These are phyloP conservation scores for Scaptomyza tumidula DNA, from an alignment of 2,888 invertebrate genomes.

Conservation along the genomic window DNA sequence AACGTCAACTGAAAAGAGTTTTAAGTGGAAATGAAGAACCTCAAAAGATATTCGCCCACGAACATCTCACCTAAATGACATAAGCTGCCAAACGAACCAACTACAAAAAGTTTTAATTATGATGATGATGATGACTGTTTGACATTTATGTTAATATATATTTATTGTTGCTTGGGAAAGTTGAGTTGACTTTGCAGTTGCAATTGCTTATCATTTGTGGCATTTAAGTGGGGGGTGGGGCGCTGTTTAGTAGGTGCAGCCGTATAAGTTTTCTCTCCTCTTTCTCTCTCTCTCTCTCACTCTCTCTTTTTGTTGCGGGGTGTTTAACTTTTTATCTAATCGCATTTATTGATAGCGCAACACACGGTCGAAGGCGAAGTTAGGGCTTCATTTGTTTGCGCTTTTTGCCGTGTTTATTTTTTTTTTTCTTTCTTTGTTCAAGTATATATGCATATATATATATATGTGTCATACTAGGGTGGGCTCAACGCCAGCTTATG, in stretches of 20 bases:
- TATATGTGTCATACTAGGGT: slow-evolving; percentile 60
- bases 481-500: slow-evolving; percentile 39
- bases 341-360: slow-evolving; percentile 67
- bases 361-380: slow-evolving; percentile 41
- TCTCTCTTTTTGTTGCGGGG: background rate
- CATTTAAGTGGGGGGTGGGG: background rate
- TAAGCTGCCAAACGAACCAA: slow-evolving; percentile 30
- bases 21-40: slow-evolving; percentile 22
- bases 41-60: slow-evolving; percentile 33
- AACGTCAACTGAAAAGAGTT: slow-evolving; percentile 19
- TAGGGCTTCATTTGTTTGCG: slow-evolving; percentile 53
- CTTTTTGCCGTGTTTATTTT: slow-evolving; percentile 43
- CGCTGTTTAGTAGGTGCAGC: slow-evolving; percentile 26
- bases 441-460: slow-evolving; percentile 1
- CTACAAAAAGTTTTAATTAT: background rate
- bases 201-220: slow-evolving; percentile 32
- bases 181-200: slow-evolving; percentile 2
- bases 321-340: slow-evolving; percentile 68
- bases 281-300: background rate
- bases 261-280: slow-evolving; percentile 45
- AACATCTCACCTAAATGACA: slow-evolving; percentile 42
- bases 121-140: slow-evolving; percentile 8
- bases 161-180: slow-evolving; percentile 3
- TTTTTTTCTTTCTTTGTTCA: slow-evolving; percentile 34
- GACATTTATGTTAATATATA: slow-evolving; percentile 4